Evolutionary conservation across 2,113 vertebrate species (phyloP), one percentile per base, ranked within the genome.

Genomic region (Etia nguti): DNA sequence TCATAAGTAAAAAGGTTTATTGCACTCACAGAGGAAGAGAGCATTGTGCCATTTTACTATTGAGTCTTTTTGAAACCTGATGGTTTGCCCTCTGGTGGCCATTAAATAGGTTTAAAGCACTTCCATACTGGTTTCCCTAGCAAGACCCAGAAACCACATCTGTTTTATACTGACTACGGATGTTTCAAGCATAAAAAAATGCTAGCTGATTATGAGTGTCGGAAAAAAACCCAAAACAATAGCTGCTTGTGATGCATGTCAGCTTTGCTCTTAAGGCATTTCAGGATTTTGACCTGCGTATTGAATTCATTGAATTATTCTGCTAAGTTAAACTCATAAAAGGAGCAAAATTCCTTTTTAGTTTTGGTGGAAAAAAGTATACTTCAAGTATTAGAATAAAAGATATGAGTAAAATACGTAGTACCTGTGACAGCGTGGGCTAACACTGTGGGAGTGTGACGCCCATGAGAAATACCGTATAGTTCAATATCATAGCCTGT

Each of bases 341-440:
- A 10, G 50, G 36, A 59, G 26, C 56, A n/a, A 52, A 13, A 50
- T 52, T 77, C 26, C 6, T 20, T 77, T 31, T 50, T 8, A 26
- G 26, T 77, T 52, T 77, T 77, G 73, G 29, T 77, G 43, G 10
- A 52, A 77, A 77, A 77, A 52, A 52, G 73, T n/a, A 34, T 26
- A 52, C 46, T 77, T 77, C 26, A 77, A 9, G 46, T 52, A 34
- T 43, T 54, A 13, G 26, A 43, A 38, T 31, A 43, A 52, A 60
- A 26, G 79, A 82, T 68, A 87, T 88, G 84, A 93, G 93, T 93
- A 93, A 93, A 92, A 89, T 91, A 90, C 87, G 22, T 82, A 93
- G 93, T 97, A 97, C 96, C 96, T 97, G 96, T 96, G 82, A 90
- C 55, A 43, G 92, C 92, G 70, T 94, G 94, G 82, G 95, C 84